phyloP scores from a whole-genome alignment of 2,888 invertebrate species.

The Drosophila setosimentum region DNA sequence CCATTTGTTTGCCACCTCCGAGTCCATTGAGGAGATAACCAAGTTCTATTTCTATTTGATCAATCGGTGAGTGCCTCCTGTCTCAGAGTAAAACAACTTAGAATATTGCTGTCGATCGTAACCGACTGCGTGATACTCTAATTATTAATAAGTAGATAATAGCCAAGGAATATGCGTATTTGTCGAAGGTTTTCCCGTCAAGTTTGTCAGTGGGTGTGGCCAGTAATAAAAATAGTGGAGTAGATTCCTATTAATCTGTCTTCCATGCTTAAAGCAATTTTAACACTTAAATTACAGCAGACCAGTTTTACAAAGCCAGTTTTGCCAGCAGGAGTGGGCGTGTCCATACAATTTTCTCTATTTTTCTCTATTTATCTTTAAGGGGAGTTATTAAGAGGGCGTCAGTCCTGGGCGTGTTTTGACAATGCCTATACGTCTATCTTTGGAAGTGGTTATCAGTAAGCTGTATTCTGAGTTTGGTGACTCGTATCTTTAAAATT shows the following conservation, averaged over 20 bases:
- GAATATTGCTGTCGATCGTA: neutral
- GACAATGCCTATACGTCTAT: neutral
- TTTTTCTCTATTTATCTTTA: no score
- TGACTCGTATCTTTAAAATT: neutral
- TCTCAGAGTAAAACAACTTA: neutral
- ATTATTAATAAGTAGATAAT: neutral
- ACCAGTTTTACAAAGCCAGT: no score
- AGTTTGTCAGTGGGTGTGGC: neutral
- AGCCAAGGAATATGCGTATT: neutral
- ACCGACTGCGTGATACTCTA: neutral
- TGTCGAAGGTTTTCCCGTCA: neutral
- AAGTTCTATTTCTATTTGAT: slow-evolving; percentile 97
- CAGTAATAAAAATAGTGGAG: no score
- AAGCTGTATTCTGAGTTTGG: neutral
- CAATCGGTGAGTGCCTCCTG: slow-evolving; percentile 88
- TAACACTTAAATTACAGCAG: no score
- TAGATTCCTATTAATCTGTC: no score
- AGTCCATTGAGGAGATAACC: slow-evolving; percentile 93
- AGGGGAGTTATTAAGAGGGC: no score
- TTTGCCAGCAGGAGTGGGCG: no score
- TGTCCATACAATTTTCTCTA: no score
- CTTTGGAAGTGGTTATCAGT: neutral
- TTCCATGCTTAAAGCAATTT: no score
- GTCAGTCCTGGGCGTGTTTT: neutral
- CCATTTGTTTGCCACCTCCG: slow-evolving; percentile 95